Conservation (phyloP, 2,113 vertebrate species). For the Gallinago paraguaiae region DNA sequence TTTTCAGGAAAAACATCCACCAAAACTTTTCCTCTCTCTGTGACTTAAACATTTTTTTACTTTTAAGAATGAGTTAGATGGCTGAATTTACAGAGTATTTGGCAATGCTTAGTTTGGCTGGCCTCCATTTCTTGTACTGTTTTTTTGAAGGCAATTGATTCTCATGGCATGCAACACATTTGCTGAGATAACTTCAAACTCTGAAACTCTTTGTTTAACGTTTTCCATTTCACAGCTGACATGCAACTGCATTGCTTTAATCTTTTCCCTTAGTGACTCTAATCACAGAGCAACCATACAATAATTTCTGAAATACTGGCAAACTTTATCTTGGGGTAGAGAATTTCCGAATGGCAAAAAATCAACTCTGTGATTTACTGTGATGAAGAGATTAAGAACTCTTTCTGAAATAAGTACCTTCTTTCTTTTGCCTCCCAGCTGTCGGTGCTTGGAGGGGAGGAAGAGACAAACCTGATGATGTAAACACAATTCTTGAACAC, state of each 20-base stretch:
- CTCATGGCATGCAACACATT: not conserved
- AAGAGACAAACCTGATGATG: not conserved
- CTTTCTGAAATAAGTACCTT: not conserved
- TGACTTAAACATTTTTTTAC: not conserved
- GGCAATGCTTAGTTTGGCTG: not conserved
- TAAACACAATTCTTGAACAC: not conserved
- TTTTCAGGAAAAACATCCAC: not conserved
- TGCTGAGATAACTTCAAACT: not conserved
- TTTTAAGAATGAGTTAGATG: not conserved
- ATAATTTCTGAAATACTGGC: not conserved
- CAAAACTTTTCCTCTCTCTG: not conserved
- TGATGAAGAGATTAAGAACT: not conserved
- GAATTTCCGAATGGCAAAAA: not conserved
- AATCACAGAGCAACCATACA: not conserved
- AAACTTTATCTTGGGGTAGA: not conserved
- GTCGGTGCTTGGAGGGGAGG: not conserved
- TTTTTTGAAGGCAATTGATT: not conserved
- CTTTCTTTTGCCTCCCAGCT: not conserved
- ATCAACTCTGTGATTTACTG: not conserved
- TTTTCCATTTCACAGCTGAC: not conserved
- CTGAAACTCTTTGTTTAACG: not conserved
- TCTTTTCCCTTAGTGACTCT: not conserved
- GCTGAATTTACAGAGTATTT: not conserved
- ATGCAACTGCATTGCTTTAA: not conserved
- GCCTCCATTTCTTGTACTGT: not conserved